Base-by-base conservation (phyloP, 2,797 vertebrate genomes). In the Lepilemur ruficaudatus region DNA sequence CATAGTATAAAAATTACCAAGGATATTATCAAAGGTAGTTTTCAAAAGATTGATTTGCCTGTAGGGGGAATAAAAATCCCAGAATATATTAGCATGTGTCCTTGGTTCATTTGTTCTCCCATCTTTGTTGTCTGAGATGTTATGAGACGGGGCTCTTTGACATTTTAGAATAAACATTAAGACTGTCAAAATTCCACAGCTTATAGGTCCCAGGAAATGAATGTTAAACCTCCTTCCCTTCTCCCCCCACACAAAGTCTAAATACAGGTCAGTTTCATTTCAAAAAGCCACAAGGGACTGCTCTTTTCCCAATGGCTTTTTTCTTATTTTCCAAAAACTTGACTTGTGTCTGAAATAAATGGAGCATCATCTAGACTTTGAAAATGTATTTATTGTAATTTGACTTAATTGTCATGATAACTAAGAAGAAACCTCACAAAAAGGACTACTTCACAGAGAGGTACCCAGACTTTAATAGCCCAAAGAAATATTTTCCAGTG, bases 101-200 rank as follows among this genome's bases (percentile, higher is more conserved):
- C 17, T 95, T 80, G 80, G 61, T 32, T 70, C 32, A 9, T 88
- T 83, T 80, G 30, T 38, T 82, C 35, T 78, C 38, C 43, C 7
- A 12, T 87, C 30, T 93, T 67, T 61, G 52, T 73, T 78, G 43
- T 55, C 46, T 72, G 76, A 65, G 20, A 59, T 50, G 13, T 75
- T 76, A 23, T n/a, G 81, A 90, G 70, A 55, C 11, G 25, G 22
- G 9, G 8, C 2, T 90, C 20, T 72, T 41, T 72, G 79, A 43
- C 67, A 25, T 55, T 96, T 95, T 59, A 81, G 81, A 73, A 84
- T 50, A 94, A 92, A 67, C 23, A 63, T 13, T 73, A 46, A 92
- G 46, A 69, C 17, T 41, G 18, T 92, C 8, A 57, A 89, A 55
- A 83, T 59, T 11, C 46, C 57, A 55, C 25, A 89, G 50, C 32